Base-by-base conservation (phyloP, 2,888 invertebrate species). In the Taenaris catops region DNA sequence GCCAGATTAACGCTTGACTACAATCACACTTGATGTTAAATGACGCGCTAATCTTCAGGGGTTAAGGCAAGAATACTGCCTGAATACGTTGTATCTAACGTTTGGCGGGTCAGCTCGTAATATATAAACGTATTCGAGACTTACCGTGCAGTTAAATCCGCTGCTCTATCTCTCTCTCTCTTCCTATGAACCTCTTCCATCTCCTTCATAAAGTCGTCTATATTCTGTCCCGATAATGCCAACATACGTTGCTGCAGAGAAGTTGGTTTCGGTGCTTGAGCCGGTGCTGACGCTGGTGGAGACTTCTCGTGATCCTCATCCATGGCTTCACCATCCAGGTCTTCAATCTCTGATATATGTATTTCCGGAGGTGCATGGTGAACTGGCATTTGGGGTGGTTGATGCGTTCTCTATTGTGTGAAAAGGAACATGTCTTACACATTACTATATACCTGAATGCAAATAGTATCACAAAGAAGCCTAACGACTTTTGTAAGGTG, bases 181-280 rank as follows among this genome's bases (percentile, higher is more conserved):
- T 93, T 94, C 58, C 91, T 91, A 49, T 94, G 94, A 0, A 93
- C 94, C 42, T 92, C 93, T 74, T 95, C 95, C 94, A 94, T 95
- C 87, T 96, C 96, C 60, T 95, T 93, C 94, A 96, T 96, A 54
- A 96, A 96, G 45, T 94, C 94, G 54, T 96, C 96, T 8, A 96
- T 94, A 58, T 96, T 96, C 76, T 97, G 96, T 0, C 96, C 96
- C 5, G 95, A 94, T 58, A 96, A 89, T n/a, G 93, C 93, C 55
- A 96, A 79, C 95, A 96, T 96, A 51, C 94, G 92, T 55, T 95
- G 94, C 60, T 96, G 96, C 16, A 96, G 67, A 0, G 93, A 91
- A 0, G 93, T 94, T 0, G 94, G 94, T 62, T 93, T 93, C 87
- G 94, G 71, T 89, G 94, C 67, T 89, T 92, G 46, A 89, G 69